Conservation (phyloP, 2,113 vertebrate species). For the Taxidea taxus region DNA sequence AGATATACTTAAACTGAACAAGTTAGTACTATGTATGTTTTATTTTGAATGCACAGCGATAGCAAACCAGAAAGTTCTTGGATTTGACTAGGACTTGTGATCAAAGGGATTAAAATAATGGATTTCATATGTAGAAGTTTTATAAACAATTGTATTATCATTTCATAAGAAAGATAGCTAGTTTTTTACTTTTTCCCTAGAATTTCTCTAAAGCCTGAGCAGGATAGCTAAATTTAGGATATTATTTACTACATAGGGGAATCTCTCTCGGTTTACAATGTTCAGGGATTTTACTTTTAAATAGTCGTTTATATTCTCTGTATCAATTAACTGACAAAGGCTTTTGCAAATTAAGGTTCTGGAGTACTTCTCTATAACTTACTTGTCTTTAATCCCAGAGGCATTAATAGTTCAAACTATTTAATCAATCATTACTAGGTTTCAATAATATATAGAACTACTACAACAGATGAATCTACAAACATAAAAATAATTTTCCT, state of each 20-base stretch:
- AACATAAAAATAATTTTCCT: background rate
- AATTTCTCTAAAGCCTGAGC: background rate
- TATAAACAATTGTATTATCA: background rate
- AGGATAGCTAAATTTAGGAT: background rate
- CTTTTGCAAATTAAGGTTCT: background rate
- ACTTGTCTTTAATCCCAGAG: background rate
- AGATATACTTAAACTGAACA: background rate
- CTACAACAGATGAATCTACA: background rate
- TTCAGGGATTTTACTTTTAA: constrained; percentile 4
- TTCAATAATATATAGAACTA: background rate
- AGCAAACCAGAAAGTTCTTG: background rate
- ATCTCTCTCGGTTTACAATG: background rate
- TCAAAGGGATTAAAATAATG: background rate
- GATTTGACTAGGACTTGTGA: background rate
- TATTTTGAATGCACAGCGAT: background rate
- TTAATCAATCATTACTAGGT: background rate
- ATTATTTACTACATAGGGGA: background rate
- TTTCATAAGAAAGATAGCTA: background rate
- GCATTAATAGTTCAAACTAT: background rate
- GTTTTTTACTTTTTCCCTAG: background rate
- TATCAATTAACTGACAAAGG: background rate
- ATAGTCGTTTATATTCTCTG: background rate
- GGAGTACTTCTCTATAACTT: background rate
- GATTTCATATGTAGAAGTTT: background rate
- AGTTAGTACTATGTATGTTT: background rate